Evolutionary conservation across 2,888 invertebrate species (phyloP), one percentile per base, ranked within the genome.

Genomic region (Hypercompe scribonia): DNA sequence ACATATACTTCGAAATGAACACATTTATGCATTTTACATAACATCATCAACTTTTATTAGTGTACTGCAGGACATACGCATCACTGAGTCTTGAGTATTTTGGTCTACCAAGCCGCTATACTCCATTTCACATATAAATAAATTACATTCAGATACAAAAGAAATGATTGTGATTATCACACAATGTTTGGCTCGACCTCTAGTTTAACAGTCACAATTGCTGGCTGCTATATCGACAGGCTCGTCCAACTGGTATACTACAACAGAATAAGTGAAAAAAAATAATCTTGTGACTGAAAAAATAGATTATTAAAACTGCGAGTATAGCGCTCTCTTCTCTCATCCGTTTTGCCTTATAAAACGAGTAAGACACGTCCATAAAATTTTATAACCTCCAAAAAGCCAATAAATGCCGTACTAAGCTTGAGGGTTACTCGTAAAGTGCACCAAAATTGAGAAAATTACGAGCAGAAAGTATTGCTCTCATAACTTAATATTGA

Each of bases 401-500:
- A 46, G 24, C 24, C 50, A 58, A 68, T 71, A 74, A 68, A 71
- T 71, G 65, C 36, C 28, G 21, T 46, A 68, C 61, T 58, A 74
- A 71, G 68, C 18, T 68, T 34, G 65, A 61, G 68, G 21, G n/a
- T 39, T 50, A 46, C 67, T 65, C 70, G 58, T 69, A 65, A 70
- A 69, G 24, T 58, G 73, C 65, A 36, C 28, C 36, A 70, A 73
- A 63, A 36, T 73, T 65, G 36, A 34, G 46, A 50, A 31, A 50
- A 50, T 70, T 34, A 63, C 50, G 33, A 31, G 18, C 18, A 31
- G 61, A 63, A 42, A 58, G 67, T 72, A 39, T 61, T 68, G n/a
- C 72, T 68, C 46, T 34, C 34, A 50, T 64, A 33, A 36, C 31
- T 58, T 31, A n/a, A 34, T 64, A 46, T 68, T 65, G 39, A 8